A percentile compares a stretch with the other conserved stretches of the same genome.
Conservation (phyloP, 2,113 vertebrate species). For the Jacana jacana region DNA sequence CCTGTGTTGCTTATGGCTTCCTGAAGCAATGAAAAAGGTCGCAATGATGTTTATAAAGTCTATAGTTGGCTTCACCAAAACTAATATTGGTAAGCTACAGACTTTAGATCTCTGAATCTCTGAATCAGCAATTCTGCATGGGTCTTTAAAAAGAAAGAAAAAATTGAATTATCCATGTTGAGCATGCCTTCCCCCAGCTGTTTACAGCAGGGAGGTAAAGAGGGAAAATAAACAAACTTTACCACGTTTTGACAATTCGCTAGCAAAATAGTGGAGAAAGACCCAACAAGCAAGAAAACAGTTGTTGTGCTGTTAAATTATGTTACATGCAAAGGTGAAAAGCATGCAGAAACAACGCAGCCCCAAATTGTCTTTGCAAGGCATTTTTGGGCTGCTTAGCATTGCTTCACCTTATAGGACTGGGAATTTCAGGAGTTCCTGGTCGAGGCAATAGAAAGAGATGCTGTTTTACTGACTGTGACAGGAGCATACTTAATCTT, state of each 20-base stretch:
- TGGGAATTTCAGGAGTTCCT: background rate
- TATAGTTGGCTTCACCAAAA: background rate
- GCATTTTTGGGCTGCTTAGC: background rate
- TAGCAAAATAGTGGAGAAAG: background rate
- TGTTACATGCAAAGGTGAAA: background rate
- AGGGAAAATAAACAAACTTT: background rate
- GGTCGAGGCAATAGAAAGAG: fast-evolving
- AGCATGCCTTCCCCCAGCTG: background rate
- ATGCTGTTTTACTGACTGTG: background rate
- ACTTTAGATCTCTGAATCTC: background rate
- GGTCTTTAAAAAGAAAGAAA: background rate
- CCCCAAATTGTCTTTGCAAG: background rate
- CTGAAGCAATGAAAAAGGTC: background rate
- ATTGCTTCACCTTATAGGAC: background rate
- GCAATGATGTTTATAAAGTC: background rate
- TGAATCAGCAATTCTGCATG: background rate
- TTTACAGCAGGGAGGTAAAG: background rate
- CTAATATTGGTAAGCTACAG: background rate
- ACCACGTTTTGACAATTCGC: background rate
- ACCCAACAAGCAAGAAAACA: background rate
- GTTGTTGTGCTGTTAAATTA: background rate
- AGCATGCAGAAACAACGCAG: background rate
- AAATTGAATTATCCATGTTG: background rate
- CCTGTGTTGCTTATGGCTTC: background rate
- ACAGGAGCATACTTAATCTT: background rate